Conservation (phyloP, 2,113 vertebrate genomes). For the rabbit (Oryctolagus cuniculus) region mOryCun1.1 NC_091435.1:37700501-37701000, state of each 20-base stretch:
- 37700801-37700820: neutral
- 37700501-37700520: neutral
- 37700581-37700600: neutral
- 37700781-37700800: neutral
- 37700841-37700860: neutral
- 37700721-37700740: neutral
- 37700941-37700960: neutral
- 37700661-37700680: neutral
- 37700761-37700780: neutral
- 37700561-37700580: neutral
- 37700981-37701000: neutral
- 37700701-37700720: neutral
- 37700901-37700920: neutral
- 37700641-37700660: neutral
- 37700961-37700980: neutral
- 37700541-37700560: neutral
- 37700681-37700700: neutral
- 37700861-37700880: slow-evolving; percentile 19
- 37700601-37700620: neutral
- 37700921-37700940: neutral
- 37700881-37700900: neutral
- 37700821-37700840: neutral
- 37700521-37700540: neutral
- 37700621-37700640: neutral
- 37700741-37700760: neutral